These are phyloP conservation scores for Helostoma temminkii DNA, from an alignment of 2,797 vertebrate genomes.

Conservation along the genomic window DNA sequence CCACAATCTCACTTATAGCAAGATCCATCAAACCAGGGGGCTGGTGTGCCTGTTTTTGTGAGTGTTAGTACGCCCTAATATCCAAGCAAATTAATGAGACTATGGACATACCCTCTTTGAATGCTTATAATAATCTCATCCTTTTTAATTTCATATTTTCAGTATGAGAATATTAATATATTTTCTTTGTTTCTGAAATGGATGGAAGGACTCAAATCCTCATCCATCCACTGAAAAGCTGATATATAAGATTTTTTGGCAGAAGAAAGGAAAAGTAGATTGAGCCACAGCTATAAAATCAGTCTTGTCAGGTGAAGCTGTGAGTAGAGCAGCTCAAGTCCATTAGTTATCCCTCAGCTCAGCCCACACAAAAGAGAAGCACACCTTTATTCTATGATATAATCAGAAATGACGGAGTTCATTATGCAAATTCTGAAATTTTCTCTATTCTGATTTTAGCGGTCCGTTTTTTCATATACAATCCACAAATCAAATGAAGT, in stretches of 20 bases:
- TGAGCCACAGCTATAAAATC: conserved; percentile 21
- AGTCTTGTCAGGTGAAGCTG: conserved; percentile 19
- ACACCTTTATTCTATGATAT: conserved; percentile 26
- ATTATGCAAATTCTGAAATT: conserved; percentile 38
- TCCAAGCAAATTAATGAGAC: conserved; percentile 35
- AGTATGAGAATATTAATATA: background rate
- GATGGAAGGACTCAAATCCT: conserved; percentile 2
- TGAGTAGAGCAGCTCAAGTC: conserved; percentile 21
- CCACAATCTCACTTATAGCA: conserved; percentile 34
- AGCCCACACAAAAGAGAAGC: conserved; percentile 36
- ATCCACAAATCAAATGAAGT: background rate
- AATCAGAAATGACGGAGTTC: conserved; percentile 39
- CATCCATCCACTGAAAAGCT: background rate
- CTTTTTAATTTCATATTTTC: conserved; percentile 5
- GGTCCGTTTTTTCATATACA: background rate
- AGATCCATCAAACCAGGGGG: conserved; percentile 47
- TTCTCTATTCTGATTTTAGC: conserved; percentile 21
- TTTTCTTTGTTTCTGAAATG: conserved; percentile 15
- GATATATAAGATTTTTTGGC: conserved; percentile 24
- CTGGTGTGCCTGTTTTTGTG: background rate
- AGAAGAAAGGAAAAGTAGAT: conserved; percentile 9
- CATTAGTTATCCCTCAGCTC: conserved; percentile 32
- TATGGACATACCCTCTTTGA: background rate
- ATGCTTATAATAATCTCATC: conserved; percentile 11
- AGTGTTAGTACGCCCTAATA: background rate